Percentiles rank a stretch among this genome's conserved stretches.
These are phyloP conservation scores for Acropora yongei DNA, from an alignment of 64 coral and sea anemone species.

Conservation along the genomic window DNA sequence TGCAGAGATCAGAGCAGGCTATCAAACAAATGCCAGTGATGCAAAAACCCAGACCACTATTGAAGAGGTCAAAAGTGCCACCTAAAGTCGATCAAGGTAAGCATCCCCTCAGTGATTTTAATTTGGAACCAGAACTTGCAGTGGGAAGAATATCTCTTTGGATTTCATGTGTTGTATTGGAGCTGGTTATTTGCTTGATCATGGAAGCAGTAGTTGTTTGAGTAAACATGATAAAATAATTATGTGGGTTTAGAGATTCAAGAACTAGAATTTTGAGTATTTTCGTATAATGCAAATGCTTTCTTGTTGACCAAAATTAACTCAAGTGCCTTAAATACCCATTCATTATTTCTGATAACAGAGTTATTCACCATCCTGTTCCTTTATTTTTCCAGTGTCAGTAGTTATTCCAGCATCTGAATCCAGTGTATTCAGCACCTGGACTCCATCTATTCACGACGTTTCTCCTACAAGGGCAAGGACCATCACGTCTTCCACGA, in stretches of 20 bases:
- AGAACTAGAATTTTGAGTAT: not conserved
- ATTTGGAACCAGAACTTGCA: too few relatives aligned
- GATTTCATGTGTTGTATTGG: too few relatives aligned
- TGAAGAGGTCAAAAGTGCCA: not conserved
- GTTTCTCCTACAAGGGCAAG: not conserved
- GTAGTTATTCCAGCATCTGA: not conserved
- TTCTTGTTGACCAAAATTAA: not conserved
- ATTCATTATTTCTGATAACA: not conserved
- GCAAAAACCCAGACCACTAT: not conserved
- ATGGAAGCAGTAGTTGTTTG: too few relatives aligned
- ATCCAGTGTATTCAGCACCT: not conserved
- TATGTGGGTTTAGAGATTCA: too few relatives aligned
- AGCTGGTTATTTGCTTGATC: too few relatives aligned
- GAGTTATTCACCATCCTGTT: not conserved
- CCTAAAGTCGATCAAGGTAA: conserved; percentile 19
- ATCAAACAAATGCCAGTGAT: not conserved
- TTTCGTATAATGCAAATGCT: not conserved
- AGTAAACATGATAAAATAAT: not conserved
- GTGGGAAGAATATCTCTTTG: too few relatives aligned
- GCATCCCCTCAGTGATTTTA: not conserved
- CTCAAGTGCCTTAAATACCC: not conserved
- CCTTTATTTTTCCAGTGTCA: not conserved
- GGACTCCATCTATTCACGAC: not conserved
- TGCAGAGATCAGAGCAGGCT: not conserved
- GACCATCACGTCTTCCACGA: not conserved